phyloP scores from a whole-genome alignment of 2,888 invertebrate species.

The Euzophera pinguis region DNA sequence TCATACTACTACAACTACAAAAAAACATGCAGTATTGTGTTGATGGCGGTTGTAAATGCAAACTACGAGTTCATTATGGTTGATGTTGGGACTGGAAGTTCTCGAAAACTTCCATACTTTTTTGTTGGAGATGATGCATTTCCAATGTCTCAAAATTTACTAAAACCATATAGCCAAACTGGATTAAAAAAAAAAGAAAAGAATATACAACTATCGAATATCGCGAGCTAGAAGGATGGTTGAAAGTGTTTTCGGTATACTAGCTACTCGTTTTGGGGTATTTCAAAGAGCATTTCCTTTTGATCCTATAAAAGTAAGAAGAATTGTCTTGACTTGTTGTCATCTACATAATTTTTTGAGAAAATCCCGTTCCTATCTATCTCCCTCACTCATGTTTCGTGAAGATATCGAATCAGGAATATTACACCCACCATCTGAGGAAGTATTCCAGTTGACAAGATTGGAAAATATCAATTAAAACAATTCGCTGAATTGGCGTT shows the following conservation, averaged over 20 bases:
- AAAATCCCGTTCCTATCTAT: too few species aligned
- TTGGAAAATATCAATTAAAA: too few species aligned
- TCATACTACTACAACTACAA: not conserved
- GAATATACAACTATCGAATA: constrained; percentile 16
- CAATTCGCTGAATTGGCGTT: too few species aligned
- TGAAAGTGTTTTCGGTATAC: constrained; percentile 22
- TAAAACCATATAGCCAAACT: not conserved
- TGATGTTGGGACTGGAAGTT: not conserved
- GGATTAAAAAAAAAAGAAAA: not conserved
- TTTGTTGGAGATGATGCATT: not conserved
- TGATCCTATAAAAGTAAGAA: constrained; percentile 18
- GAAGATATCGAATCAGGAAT: too few species aligned
- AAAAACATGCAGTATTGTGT: not conserved
- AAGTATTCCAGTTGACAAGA: too few species aligned
- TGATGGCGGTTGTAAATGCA: not conserved
- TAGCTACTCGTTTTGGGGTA: not conserved
- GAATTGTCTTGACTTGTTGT: constrained; percentile 19
- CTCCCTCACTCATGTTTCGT: too few species aligned
- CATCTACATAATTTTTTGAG: constrained; percentile 18
- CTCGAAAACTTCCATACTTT: not conserved
- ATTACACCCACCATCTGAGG: too few species aligned
- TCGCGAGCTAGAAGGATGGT: constrained; percentile 18
- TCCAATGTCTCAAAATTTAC: not conserved
- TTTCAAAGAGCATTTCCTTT: too few species aligned
- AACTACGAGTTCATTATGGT: not conserved